Evolutionary conservation across 2,797 vertebrate species (phyloP), one percentile per base, ranked within the genome.

Genomic region (Lagocephalus sceleratus): DNA sequence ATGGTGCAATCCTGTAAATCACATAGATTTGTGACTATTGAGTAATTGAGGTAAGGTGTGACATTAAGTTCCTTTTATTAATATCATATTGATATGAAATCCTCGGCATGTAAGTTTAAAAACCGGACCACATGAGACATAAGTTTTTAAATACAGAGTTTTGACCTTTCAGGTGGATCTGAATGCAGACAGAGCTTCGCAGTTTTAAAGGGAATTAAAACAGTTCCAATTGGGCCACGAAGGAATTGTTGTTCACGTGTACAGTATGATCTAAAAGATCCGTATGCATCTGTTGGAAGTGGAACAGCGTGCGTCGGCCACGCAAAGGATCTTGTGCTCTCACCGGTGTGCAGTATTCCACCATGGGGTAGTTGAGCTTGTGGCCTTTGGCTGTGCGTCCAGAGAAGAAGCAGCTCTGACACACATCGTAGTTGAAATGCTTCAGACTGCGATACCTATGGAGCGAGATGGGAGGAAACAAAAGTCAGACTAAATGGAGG

Each of bases 351-450:
- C 96, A 99, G 68, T 99, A 99, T 70, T 99, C 97, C 88, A 99
- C 96, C 96, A 99, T 98, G 44, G 97, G 97, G 76, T 98, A 96
- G 89, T 96, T 95, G 57, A 98, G 87, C 76, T 98, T 99, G 85
- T 99, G 96, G 21, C 97, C 96, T 77, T 98, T 99, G 60, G 96
- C 94, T 10, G 95, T 98, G 58, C 97, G 94, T 55, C 96, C 96
- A 22, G 96, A 98, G 72, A 99, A 99, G 89, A 99, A 99, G 83
- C 97, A 99, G 75, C 94, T 98, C 86, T 99, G 97, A 84, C 97
- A 99, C 71, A 99, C 93, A 2, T 99, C 96, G 50, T 98, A 98
- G 87, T 98, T 99, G 88, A 98, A 99, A 89, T 98, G 96, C 74
- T 98, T 98, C 71, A 99, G 85, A 83, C 97, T 99, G 67, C 97